Evolutionary conservation across 2,113 vertebrate genomes (phyloP), one percentile per base, ranked within the genome.

Genomic region (Morone chrysops): DNA sequence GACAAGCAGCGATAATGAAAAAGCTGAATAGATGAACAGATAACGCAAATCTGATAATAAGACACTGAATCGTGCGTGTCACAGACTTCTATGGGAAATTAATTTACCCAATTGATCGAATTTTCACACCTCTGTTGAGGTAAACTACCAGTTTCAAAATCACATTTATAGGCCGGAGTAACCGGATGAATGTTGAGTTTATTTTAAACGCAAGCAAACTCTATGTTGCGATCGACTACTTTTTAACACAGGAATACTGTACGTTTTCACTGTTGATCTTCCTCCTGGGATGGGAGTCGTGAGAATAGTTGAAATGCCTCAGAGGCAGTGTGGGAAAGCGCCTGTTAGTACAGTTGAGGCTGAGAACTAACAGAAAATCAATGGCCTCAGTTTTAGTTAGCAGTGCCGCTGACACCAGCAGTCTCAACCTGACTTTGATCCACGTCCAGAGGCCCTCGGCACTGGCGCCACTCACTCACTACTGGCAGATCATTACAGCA

Each of bases 301-400:
- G 81, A 84, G 85, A 87, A 69, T 50, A 43, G 70, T 57, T 66
- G 53, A 77, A 63, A 69, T 56, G 36, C 61, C 70, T 81, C 48
- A 0, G 74, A 87, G 74, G 77, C 70, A 78, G 68, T 75, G 82
- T 86, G 81, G 89, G 84, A 91, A 90, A 92, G 75, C 12, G 59
- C 63, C 50, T 80, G 80, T 88, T 90, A 66, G 78, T 80, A 57
- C 69, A 87, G 72, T 38, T 47, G 59, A 81, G 79, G 75, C 85
- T 90, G 78, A 86, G 81, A 86, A 84, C 81, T 78, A 92, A 90
- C 88, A 88, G 86, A 65, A 91, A 91, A 91, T 93, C 90, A 80
- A 92, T 91, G 70, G 40, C 70, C 54, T 48, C 14, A 31, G 81
- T 85, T 89, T 80, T 78, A 89, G 87, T 90, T 81, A 84, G 84